Evolutionary conservation across 2,797 vertebrate species (phyloP).

Genomic region (Enteromius argenteus): DNA sequence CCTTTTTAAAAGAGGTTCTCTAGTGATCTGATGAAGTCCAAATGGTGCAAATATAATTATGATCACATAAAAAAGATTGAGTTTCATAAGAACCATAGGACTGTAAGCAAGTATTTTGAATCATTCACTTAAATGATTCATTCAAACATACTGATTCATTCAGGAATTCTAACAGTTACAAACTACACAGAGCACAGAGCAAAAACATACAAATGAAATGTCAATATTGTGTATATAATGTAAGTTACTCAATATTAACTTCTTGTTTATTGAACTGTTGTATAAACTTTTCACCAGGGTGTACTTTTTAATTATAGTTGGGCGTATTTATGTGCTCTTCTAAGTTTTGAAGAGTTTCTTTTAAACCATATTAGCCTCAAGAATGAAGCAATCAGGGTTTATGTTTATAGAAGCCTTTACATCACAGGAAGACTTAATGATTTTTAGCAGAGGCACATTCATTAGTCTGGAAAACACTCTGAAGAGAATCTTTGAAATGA

Average conservation of each 20-base stretch:
- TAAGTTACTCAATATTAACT: neutral
- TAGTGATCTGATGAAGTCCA: neutral
- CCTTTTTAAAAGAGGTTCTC: neutral
- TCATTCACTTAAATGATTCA: neutral
- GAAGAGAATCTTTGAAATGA: conserved; percentile 21
- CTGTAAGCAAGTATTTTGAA: neutral
- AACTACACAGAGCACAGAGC: conserved; percentile 2
- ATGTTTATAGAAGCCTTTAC: conserved; percentile 1
- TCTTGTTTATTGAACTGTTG: neutral
- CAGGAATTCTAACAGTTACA: neutral
- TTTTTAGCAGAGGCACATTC: neutral
- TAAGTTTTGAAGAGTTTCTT: conserved; percentile 4
- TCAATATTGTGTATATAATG: neutral
- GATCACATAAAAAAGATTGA: neutral
- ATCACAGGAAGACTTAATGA: neutral
- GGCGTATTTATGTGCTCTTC: neutral
- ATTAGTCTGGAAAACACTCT: conserved; percentile 17
- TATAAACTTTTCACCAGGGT: conserved; percentile 2
- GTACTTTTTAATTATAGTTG: neutral
- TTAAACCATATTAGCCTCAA: conserved; percentile 16
- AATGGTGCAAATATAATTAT: neutral
- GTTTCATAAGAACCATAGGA: neutral
- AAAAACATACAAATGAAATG: neutral
- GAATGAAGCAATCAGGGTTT: conserved; percentile 16
- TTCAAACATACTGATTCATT: neutral